These are phyloP conservation scores for Micropoecilia bifurca DNA, from an alignment of 2,797 vertebrate genomes.

Conservation along the genomic window DNA sequence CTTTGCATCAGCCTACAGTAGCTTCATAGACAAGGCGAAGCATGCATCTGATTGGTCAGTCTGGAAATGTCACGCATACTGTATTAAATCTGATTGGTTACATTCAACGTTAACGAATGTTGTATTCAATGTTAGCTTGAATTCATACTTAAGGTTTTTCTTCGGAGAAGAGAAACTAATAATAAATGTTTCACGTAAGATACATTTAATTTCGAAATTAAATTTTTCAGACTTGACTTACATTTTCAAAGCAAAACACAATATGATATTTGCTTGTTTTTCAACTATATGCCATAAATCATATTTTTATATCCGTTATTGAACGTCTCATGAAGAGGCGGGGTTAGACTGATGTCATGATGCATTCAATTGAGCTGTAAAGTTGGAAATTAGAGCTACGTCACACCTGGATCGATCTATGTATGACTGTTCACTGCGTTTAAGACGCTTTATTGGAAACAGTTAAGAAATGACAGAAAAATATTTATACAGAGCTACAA, in stretches of 20 bases:
- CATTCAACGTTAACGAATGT: accelerated
- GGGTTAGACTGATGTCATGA: background rate
- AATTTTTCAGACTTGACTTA: accelerated
- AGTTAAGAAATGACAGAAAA: background rate
- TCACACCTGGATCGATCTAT: background rate
- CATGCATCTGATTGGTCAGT: background rate
- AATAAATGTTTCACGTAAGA: background rate
- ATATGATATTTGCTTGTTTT: background rate
- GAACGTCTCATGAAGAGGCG: background rate
- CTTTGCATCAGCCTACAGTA: constrained; percentile 13
- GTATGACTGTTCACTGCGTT: background rate
- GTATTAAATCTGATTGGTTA: background rate
- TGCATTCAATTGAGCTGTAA: background rate
- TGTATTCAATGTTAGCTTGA: background rate
- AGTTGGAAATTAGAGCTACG: background rate
- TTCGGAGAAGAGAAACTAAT: background rate
- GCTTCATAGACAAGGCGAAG: background rate
- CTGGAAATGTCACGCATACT: accelerated
- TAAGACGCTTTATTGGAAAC: too few species aligned
- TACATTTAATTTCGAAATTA: background rate
- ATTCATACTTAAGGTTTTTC: background rate
- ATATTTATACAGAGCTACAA: background rate
- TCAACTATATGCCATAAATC: too few species aligned
- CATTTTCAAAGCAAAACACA: background rate
- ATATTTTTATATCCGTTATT: background rate